These are phyloP conservation scores for Habroteleia sp. DNA, from an alignment of 2,888 invertebrate species.

Conservation along the genomic window DNA sequence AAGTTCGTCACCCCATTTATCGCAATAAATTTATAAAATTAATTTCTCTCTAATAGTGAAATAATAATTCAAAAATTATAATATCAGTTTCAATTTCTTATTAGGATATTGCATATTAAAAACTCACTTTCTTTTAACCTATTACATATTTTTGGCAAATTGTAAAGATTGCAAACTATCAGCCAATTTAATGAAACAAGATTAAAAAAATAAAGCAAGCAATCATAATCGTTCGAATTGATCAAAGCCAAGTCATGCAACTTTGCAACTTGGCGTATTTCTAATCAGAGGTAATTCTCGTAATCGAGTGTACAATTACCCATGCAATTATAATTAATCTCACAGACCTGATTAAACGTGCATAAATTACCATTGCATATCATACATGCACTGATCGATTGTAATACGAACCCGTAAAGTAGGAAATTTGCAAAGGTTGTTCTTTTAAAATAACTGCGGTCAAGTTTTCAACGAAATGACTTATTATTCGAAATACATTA, in stretches of 20 bases:
- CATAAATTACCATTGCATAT: slow-evolving; percentile 48
- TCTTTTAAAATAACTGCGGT: slow-evolving; percentile 24
- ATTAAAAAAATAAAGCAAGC: not conserved
- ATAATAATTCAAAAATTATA: slow-evolving; percentile 2
- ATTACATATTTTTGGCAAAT: too few relatives aligned
- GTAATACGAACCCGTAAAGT: slow-evolving; percentile 5
- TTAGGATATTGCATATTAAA: too few relatives aligned
- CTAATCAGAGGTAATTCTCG: slow-evolving; percentile 33
- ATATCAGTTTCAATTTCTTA: not conserved
- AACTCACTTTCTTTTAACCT: too few relatives aligned
- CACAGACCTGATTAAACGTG: slow-evolving; percentile 18
- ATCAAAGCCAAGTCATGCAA: slow-evolving; percentile 5
- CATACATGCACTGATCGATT: slow-evolving; percentile 12
- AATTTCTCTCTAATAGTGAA: slow-evolving; percentile 4
- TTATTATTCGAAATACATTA: slow-evolving; percentile 19
- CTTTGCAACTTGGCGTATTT: slow-evolving; percentile 1
- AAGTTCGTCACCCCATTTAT: slow-evolving; percentile 18
- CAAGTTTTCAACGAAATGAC: slow-evolving; percentile 14
- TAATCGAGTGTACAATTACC: slow-evolving; percentile 33
- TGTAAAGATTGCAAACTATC: too few relatives aligned
- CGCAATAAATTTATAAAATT: slow-evolving; percentile 12
- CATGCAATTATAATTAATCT: slow-evolving; percentile 52
- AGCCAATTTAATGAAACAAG: too few relatives aligned
- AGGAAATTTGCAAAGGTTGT: slow-evolving; percentile 12
- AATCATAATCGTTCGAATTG: slow-evolving; percentile 8